These are phyloP conservation scores for Fissipunctia ypsillon DNA, from an alignment of 2,888 invertebrate genomes.

Conservation along the genomic window DNA sequence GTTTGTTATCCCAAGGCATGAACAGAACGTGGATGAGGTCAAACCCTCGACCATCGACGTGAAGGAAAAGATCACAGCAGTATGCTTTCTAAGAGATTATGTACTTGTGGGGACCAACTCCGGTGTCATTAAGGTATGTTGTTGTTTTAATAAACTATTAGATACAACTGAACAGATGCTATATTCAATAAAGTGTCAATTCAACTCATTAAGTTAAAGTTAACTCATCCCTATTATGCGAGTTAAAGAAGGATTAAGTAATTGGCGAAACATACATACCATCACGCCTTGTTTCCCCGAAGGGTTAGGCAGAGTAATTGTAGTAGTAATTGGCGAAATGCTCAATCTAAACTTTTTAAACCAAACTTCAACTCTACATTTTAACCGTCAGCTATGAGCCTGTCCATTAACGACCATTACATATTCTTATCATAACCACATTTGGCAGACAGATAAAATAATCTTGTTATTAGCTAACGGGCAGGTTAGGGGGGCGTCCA, in stretches of 20 bases:
- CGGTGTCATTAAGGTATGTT: conserved; percentile 84
- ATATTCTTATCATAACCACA: neutral
- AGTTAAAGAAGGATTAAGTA: neutral
- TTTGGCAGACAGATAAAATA: neutral
- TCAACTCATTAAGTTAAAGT: neutral
- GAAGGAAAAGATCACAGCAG: conserved; percentile 89
- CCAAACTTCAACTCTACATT: neutral
- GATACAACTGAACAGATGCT: neutral
- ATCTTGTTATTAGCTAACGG: neutral
- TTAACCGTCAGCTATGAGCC: neutral
- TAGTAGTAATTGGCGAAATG: no score
- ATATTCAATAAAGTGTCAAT: no score
- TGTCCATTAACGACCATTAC: neutral
- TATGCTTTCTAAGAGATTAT: conserved; percentile 89
- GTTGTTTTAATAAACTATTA: neutral
- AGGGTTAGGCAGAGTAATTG: no score
- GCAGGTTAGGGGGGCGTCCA: neutral
- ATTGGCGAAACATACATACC: no score
- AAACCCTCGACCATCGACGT: conserved; percentile 89
- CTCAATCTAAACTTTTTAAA: neutral
- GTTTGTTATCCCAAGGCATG: conserved; percentile 78
- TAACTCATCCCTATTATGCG: neutral
- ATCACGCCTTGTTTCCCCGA: no score
- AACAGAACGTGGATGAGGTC: conserved; percentile 87
- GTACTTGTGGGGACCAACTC: conserved; percentile 83